Conservation (phyloP, 2,888 invertebrate genomes). For the Apotomis turbidana region DNA sequence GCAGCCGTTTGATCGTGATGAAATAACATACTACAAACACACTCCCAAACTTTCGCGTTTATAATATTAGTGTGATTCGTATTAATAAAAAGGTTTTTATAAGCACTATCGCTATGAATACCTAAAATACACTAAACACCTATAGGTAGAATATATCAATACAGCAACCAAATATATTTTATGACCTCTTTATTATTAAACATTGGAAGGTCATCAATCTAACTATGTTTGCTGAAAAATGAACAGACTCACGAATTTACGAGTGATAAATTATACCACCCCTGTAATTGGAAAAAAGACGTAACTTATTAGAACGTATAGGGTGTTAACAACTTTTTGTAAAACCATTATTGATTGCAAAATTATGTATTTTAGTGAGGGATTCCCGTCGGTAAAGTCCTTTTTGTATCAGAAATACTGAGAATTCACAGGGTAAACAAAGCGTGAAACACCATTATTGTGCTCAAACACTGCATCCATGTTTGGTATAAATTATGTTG, state of each 20-base stretch:
- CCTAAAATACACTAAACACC: background rate
- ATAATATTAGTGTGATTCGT: too few relatives aligned
- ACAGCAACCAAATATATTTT: slow-evolving; percentile 25
- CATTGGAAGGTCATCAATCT: slow-evolving; percentile 32
- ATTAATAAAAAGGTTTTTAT: too few relatives aligned
- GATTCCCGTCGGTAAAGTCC: background rate
- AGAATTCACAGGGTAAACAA: slow-evolving; percentile 11
- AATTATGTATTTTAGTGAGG: background rate
- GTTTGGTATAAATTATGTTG: slow-evolving; percentile 7
- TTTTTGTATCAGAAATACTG: background rate
- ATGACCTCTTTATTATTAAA: slow-evolving; percentile 32
- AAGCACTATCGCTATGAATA: too few relatives aligned
- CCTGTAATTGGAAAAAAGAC: background rate
- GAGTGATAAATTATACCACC: slow-evolving; percentile 30
- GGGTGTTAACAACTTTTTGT: too few relatives aligned
- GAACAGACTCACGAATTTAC: slow-evolving; percentile 37
- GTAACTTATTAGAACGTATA: background rate
- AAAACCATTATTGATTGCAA: background rate
- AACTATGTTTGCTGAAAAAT: slow-evolving; percentile 36
- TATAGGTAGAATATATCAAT: background rate
- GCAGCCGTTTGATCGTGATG: too few relatives aligned
- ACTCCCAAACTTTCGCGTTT: too few relatives aligned
- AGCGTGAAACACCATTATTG: slow-evolving; percentile 32
- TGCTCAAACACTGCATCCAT: slow-evolving; percentile 25
- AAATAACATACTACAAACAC: too few relatives aligned